phyloP scores from a whole-genome alignment of 2,113 vertebrate species.

The Microcebus tavaratra region DNA sequence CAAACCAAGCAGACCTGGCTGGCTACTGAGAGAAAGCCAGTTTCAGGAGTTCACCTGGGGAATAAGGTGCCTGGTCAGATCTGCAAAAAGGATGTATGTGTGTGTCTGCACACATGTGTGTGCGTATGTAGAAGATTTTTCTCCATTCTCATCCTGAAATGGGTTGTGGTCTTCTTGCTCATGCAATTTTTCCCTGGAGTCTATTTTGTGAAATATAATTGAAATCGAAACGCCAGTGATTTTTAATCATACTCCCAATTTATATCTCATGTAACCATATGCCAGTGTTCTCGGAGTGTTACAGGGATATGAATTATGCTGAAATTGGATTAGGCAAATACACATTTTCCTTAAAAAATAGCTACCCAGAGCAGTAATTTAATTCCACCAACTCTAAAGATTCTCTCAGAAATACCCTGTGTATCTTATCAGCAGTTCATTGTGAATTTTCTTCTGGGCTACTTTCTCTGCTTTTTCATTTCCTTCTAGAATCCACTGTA shows the following conservation, averaged over 20 bases:
- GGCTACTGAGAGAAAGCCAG: background rate
- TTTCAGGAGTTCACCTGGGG: background rate
- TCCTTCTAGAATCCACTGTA: slow-evolving; percentile 63
- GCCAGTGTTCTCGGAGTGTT: slow-evolving; percentile 75
- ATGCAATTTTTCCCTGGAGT: slow-evolving; percentile 57
- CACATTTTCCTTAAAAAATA: slow-evolving; percentile 80
- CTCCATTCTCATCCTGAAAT: slow-evolving; percentile 20
- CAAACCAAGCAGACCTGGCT: background rate
- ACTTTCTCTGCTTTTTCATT: slow-evolving; percentile 71
- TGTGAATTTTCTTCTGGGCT: slow-evolving; percentile 72
- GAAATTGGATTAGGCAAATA: slow-evolving; percentile 82
- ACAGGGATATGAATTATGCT: slow-evolving; percentile 80
- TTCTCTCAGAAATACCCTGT: slow-evolving; percentile 67
- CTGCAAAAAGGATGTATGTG: background rate
- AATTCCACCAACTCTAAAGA: slow-evolving; percentile 75
- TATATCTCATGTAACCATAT: slow-evolving; percentile 81
- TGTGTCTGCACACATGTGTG: too few relatives aligned
- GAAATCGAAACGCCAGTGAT: slow-evolving; percentile 79
- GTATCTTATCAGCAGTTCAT: slow-evolving; percentile 73
- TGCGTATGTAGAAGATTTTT: background rate
- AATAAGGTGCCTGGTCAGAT: background rate
- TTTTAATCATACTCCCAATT: slow-evolving; percentile 81
- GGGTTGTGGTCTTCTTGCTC: slow-evolving; percentile 61
- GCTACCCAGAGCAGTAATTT: slow-evolving; percentile 77
- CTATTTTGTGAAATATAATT: slow-evolving; percentile 81